Percentiles rank a stretch among this genome's conserved stretches.
phyloP scores from a whole-genome alignment of 2,113 vertebrate genomes.

The Struthidea cinerea region DNA sequence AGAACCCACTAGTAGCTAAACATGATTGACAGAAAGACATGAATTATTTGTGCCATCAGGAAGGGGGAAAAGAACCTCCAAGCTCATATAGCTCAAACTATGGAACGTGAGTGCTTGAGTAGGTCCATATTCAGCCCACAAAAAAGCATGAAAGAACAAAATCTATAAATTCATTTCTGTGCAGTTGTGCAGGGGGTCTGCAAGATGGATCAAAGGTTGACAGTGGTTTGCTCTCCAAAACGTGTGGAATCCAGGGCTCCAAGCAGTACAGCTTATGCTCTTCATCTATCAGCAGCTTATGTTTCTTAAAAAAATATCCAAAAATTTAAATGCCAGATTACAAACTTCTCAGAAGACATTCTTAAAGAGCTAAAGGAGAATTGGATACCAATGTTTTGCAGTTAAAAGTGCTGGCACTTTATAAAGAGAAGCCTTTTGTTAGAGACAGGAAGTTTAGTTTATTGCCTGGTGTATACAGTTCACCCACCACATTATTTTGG shows the following conservation, averaged over 20 bases:
- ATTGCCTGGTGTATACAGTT: slow-evolving; percentile 57
- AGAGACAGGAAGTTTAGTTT: slow-evolving; percentile 59
- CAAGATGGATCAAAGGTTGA: background rate
- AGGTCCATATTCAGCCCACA: background rate
- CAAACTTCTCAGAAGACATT: slow-evolving; percentile 21
- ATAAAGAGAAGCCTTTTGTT: slow-evolving; percentile 59
- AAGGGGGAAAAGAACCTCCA: background rate
- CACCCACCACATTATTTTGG: slow-evolving; percentile 53
- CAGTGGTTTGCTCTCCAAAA: background rate
- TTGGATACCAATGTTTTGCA: slow-evolving; percentile 33
- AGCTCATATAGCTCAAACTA: background rate
- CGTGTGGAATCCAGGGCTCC: background rate
- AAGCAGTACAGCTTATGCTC: background rate
- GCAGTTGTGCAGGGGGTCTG: background rate
- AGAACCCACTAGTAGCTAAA: background rate
- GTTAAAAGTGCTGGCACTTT: slow-evolving; percentile 48
- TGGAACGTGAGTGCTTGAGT: background rate
- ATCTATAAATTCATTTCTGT: background rate
- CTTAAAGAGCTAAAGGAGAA: slow-evolving; percentile 35
- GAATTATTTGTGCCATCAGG: background rate
- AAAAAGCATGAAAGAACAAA: background rate
- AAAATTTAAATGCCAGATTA: slow-evolving; percentile 1
- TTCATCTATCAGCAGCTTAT: slow-evolving; percentile 22
- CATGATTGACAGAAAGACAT: background rate
- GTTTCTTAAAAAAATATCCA: background rate